Percentiles rank a stretch among this genome's conserved stretches.
phyloP scores from a whole-genome alignment of 2,113 vertebrate species.

The Callipepla californica region DNA sequence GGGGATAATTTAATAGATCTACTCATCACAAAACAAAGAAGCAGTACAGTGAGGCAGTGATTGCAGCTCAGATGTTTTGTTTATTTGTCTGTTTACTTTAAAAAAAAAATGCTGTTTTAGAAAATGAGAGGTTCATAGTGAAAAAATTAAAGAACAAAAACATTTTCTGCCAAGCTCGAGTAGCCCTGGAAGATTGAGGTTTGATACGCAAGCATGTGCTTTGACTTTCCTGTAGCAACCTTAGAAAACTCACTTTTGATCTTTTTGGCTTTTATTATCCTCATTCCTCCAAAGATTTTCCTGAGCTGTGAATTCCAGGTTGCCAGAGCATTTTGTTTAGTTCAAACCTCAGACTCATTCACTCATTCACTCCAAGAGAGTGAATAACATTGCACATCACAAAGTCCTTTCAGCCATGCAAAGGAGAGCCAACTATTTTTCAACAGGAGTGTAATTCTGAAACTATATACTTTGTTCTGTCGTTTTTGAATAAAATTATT shows the following conservation, averaged over 20 bases:
- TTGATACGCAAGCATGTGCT: not conserved
- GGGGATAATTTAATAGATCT: not conserved
- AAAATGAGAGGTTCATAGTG: not conserved
- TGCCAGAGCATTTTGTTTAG: not conserved
- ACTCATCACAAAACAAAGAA: not conserved
- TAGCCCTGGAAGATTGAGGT: not conserved
- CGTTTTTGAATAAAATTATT: not conserved
- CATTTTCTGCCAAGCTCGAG: not conserved
- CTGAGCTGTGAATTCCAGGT: not conserved
- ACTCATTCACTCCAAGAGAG: not conserved
- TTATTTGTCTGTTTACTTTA: too few species aligned
- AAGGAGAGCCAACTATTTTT: not conserved
- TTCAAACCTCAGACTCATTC: not conserved
- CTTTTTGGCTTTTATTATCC: not conserved
- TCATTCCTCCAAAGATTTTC: not conserved
- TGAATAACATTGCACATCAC: fast-evolving
- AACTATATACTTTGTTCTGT: not conserved
- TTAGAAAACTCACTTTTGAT: not conserved
- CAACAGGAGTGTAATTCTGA: not conserved
- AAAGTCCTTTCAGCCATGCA: not conserved
- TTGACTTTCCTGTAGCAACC: not conserved
- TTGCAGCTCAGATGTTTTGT: not conserved
- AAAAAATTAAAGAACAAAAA: not conserved
- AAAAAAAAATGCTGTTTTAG: not conserved
- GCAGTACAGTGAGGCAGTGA: not conserved